Percentiles rank a stretch among this genome's conserved stretches.
These are phyloP conservation scores for Rhingia campestris DNA, from an alignment of 2,888 invertebrate species.

Conservation along the genomic window DNA sequence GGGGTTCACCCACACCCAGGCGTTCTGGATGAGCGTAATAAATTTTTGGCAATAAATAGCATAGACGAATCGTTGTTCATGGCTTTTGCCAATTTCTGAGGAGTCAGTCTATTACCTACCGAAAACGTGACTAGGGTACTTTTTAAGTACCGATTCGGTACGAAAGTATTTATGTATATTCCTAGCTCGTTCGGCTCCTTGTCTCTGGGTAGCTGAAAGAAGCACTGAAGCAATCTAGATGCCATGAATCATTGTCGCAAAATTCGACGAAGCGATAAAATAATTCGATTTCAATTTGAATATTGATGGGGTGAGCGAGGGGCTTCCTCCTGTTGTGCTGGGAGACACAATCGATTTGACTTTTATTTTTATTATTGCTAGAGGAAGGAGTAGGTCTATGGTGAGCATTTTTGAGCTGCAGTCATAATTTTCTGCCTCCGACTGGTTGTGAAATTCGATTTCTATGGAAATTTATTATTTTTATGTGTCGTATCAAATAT, in stretches of 20 bases:
- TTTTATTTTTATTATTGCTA: conserved; percentile 12
- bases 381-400: conserved; percentile 13
- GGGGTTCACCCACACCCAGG: not conserved
- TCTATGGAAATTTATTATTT: conserved; percentile 52
- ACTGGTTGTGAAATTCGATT: conserved; percentile 56
- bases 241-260: conserved; percentile 66
- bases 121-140: conserved; percentile 39
- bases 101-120: conserved; percentile 47
- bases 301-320: conserved; percentile 26
- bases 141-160: conserved; percentile 41
- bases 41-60: conserved; percentile 52
- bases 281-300: conserved; percentile 71
- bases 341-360: conserved; percentile 34
- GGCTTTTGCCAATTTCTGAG: conserved; percentile 38
- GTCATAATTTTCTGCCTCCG: conserved; percentile 53
- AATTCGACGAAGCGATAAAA: conserved; percentile 70
- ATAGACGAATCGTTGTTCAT: conserved; percentile 50
- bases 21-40: conserved; percentile 20
- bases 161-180: conserved; percentile 33
- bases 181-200: conserved; percentile 22
- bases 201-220: conserved; percentile 29
- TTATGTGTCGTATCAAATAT: conserved; percentile 43
- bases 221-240: conserved; percentile 46
- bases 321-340: conserved; percentile 18
- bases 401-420: conserved; percentile 47